A percentile compares a stretch with the other conserved stretches of the same genome.
These are phyloP conservation scores for Telmatochromis sp. DNA, from an alignment of 2,113 vertebrate genomes.

Conservation along the genomic window DNA sequence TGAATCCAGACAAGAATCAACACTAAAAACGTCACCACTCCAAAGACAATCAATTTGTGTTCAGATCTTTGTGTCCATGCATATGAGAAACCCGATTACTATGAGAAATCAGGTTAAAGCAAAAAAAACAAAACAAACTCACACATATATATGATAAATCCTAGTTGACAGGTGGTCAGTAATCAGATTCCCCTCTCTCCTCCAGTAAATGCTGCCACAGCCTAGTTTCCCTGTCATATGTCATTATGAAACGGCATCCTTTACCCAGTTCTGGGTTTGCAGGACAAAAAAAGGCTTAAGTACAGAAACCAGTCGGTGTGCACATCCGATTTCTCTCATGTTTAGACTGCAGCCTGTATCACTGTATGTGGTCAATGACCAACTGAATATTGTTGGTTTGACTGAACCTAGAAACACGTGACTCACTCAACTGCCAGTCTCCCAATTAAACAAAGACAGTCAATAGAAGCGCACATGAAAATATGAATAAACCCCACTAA, in stretches of 20 bases:
- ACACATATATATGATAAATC: neutral
- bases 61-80: neutral
- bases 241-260: neutral
- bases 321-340: neutral
- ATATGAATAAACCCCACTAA: neutral
- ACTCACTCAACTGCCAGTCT: neutral
- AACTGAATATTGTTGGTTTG: neutral
- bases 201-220: neutral
- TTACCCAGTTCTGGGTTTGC: neutral
- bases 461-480: neutral
- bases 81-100: neutral
- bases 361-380: neutral
- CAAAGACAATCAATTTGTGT: neutral
- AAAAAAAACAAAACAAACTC: neutral
- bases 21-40: neutral
- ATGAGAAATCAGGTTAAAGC: neutral
- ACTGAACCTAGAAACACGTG: neutral
- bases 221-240: neutral
- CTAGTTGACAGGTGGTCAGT: neutral
- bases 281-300: neutral
- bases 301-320: neutral
- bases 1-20: neutral
- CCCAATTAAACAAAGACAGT: neutral
- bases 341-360: neutral
- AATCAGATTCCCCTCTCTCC: neutral